Conservation (phyloP, 2,797 vertebrate species). For the Micrastur ruficollis region DNA sequence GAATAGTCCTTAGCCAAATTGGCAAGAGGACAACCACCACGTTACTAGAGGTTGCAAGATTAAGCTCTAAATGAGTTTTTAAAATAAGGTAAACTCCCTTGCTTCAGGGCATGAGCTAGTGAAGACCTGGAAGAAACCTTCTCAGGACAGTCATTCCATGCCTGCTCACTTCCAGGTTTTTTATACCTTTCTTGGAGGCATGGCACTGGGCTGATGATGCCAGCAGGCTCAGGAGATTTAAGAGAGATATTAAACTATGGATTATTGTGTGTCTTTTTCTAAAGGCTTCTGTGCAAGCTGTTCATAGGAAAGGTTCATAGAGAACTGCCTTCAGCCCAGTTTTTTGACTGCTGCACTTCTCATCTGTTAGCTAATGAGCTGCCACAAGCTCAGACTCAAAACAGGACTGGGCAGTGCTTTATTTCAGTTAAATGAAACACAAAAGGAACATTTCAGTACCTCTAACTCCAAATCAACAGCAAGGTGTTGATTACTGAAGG, state of each 20-base stretch:
- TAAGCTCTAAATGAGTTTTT: background rate
- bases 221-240: background rate
- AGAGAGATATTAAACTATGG: background rate
- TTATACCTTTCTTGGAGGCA: background rate
- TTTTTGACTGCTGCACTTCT: background rate
- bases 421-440: background rate
- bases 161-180: background rate
- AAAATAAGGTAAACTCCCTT: background rate
- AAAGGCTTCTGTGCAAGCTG: background rate
- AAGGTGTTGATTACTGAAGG: background rate
- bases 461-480: background rate
- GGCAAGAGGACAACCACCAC: background rate
- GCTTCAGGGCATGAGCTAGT: background rate
- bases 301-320: background rate
- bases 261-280: background rate
- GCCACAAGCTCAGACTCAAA: background rate
- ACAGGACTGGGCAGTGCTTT: background rate
- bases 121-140: background rate
- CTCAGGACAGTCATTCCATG: background rate
- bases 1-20: background rate
- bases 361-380: background rate
- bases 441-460: background rate
- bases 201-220: background rate
- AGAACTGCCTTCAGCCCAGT: background rate
- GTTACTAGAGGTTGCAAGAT: background rate